Conservation (phyloP, 1,140 invertebrate species). For the Daktulosphaira vitifoliae region DNA sequence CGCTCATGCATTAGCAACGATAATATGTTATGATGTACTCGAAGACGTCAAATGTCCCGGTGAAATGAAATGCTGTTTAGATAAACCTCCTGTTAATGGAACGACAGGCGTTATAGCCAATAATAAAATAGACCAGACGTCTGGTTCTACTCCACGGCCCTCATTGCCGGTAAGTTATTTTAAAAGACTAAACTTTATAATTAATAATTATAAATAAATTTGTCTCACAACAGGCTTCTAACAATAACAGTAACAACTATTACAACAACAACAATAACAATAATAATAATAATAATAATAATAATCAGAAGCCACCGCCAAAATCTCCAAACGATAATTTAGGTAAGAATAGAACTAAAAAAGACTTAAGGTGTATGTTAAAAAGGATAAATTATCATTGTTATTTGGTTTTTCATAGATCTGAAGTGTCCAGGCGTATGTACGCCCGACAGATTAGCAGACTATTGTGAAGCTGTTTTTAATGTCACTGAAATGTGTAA, state of each 20-base stretch:
- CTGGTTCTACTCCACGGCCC: conserved; percentile 24
- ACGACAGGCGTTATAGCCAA: conserved; percentile 22
- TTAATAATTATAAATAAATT: too few species aligned
- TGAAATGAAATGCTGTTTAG: conserved; percentile 73
- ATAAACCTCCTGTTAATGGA: conserved; percentile 48
- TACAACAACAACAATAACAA: too few species aligned
- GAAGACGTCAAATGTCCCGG: conserved; percentile 70
- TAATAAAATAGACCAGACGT: conserved; percentile 8
- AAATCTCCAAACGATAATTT: conserved; percentile 8
- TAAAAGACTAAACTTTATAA: too few species aligned
- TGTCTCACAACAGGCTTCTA: not conserved
- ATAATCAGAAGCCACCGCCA: not conserved
- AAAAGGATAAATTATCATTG: not conserved
- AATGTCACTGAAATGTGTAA: conserved; percentile 59
- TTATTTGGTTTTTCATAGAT: conserved; percentile 33
- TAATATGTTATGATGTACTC: conserved; percentile 73
- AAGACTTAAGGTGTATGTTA: not conserved
- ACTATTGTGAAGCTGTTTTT: conserved; percentile 76
- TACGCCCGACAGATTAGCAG: conserved; percentile 65
- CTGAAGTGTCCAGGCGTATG: conserved; percentile 64
- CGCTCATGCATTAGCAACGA: conserved; percentile 66
- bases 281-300: conserved; percentile 22
- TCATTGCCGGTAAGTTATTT: conserved; percentile 19
- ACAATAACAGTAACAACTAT: conserved; percentile 5
- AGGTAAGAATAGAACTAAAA: conserved; percentile 32